Base-by-base conservation (phyloP, 2,797 vertebrate genomes). In the Acestrorhynchus altus region DNA sequence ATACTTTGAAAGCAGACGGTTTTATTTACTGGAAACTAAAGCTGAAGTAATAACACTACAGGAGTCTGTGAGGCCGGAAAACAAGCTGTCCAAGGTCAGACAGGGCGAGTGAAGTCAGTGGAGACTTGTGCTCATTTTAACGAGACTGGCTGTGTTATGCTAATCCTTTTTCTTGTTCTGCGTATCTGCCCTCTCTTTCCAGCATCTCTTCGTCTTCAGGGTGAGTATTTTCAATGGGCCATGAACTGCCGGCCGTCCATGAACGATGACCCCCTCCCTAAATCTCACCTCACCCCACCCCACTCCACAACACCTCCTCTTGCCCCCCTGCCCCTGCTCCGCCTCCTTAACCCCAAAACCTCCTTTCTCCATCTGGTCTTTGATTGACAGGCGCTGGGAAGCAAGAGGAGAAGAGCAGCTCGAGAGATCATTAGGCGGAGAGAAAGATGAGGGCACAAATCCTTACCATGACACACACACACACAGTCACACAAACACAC, bases 311-410 rank as follows among this genome's bases (percentile, higher is more conserved):
- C 20, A 57, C 56, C 67, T 63, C 66, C 66, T 75, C 56, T 65
- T 40, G 16, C 65, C 39, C 66, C 59, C 40, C 64, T n/a, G 70
- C 44, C 80, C 79, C 83, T 71, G 72, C 70, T 83, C 81, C 22
- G 52, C 26, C 79, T 80, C 81, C 60, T 82, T 82, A 79, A 76
- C 81, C 77, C 71, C 69, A 76, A 83, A 84, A 80, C 83, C 57
- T 87, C 86, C 78, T 89, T 83, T 82, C 65, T 88, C 90, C 91
- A 92, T 92, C 92, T 91, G 89, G 88, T 80, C 65, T 85, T 85
- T 93, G 92, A 93, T 84, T 91, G 91, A 92, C 93, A 92, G 90
- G 84, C 88, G 84, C 84, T 88, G 84, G 86, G 86, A 87, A 84
- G 72, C 74, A 76, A 74, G 83, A 81, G 80, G 79, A 73, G 83